phyloP scores from a whole-genome alignment of 2,888 invertebrate genomes.

The Dioctria linearis region DNA sequence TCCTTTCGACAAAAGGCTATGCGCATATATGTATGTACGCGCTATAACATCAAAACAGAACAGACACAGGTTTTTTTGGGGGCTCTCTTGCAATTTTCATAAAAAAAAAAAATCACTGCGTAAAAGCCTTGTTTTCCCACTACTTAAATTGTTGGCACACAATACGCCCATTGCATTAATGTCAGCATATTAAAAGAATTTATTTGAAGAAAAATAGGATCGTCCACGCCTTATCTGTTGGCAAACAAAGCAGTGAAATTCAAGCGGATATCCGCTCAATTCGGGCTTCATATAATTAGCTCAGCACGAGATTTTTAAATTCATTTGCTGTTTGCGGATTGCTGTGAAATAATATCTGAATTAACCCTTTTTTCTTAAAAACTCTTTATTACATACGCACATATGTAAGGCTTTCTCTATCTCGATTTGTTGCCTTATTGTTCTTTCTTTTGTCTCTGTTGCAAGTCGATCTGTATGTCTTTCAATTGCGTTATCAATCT shows the following conservation, averaged over 20 bases:
- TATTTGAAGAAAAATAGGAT: slow-evolving; percentile 39
- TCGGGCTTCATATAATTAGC: slow-evolving; percentile 53
- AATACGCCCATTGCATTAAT: slow-evolving; percentile 51
- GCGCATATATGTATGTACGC: neutral
- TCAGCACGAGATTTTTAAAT: slow-evolving; percentile 41
- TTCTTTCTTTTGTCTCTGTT: slow-evolving; percentile 1
- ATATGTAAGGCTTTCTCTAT: neutral
- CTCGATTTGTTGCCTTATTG: slow-evolving; percentile 1
- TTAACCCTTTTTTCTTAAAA: slow-evolving; percentile 19
- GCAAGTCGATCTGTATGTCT: neutral
- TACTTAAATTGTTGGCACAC: slow-evolving; percentile 43
- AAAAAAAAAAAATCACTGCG: neutral
- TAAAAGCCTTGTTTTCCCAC: slow-evolving; percentile 42
- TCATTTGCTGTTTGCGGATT: slow-evolving; percentile 12
- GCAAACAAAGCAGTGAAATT: slow-evolving; percentile 45
- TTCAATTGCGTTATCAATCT: neutral
- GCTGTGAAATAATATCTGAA: slow-evolving; percentile 20
- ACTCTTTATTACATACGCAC: neutral
- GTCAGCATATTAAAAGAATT: slow-evolving; percentile 46
- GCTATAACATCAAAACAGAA: neutral
- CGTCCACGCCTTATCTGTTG: slow-evolving; percentile 51
- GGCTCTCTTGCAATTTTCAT: slow-evolving; percentile 5
- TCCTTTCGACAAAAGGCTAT: slow-evolving; percentile 33
- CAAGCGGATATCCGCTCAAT: slow-evolving; percentile 57
- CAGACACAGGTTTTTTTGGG: slow-evolving; percentile 20